Conservation (phyloP, 2,888 invertebrate genomes). For the Nasonovia ribisnigri region DNA sequence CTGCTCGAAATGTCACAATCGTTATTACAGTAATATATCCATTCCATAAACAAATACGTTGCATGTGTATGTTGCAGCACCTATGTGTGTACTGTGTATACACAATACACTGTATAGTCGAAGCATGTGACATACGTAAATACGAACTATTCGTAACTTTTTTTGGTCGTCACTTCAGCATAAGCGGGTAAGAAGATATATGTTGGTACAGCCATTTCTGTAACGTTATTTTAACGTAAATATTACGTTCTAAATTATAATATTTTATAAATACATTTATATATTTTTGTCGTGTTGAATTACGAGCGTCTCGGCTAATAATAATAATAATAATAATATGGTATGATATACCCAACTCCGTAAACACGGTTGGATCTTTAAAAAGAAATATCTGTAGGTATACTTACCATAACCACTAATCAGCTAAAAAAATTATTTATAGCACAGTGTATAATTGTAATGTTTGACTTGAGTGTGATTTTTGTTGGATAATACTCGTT, state of each 20-base stretch:
- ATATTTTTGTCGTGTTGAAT: background rate
- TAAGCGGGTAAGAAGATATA: background rate
- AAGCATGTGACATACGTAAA: background rate
- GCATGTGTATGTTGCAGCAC: background rate
- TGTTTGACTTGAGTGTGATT: background rate
- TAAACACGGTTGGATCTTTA: background rate
- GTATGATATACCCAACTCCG: no score
- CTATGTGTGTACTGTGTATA: background rate
- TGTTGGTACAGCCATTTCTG: background rate
- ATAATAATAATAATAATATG: background rate
- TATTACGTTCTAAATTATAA: background rate
- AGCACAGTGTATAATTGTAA: background rate
- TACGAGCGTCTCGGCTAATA: background rate
- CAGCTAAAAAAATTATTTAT: background rate
- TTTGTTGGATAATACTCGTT: background rate
- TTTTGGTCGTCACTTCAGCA: background rate
- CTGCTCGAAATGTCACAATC: background rate
- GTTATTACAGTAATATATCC: conserved; percentile 14
- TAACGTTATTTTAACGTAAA: background rate
- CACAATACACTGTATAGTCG: background rate
- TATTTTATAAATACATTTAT: background rate
- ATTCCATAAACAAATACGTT: background rate
- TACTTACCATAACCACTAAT: background rate
- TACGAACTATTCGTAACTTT: background rate
- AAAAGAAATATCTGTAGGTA: background rate